These are phyloP conservation scores for Pogonomyrmex barbatus DNA, from an alignment of 1,140 invertebrate genomes.

Conservation along the genomic window DNA sequence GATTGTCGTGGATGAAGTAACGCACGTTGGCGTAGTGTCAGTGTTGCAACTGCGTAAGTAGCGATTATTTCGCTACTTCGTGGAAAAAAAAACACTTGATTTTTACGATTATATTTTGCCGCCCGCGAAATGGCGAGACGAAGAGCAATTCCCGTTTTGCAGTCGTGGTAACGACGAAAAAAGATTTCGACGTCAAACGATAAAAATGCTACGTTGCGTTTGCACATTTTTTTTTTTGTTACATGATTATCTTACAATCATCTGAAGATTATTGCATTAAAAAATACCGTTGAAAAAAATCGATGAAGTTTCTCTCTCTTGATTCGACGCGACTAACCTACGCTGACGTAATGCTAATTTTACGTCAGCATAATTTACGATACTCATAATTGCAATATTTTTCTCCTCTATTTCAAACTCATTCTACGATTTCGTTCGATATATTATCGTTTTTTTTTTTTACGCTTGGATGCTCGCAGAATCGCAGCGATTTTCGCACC, in stretches of 20 bases:
- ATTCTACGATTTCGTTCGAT: slow-evolving; percentile 4
- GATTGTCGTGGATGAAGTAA: slow-evolving; percentile 22
- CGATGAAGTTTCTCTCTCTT: background rate
- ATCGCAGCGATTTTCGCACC: slow-evolving; percentile 20
- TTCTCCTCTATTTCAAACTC: slow-evolving; percentile 4
- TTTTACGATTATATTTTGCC: slow-evolving; percentile 19
- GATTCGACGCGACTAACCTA: background rate
- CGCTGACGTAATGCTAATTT: background rate
- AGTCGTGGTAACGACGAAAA: background rate
- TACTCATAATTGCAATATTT: background rate
- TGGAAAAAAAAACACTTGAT: background rate
- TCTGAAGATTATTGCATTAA: background rate
- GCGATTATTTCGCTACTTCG: background rate
- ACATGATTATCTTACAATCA: background rate
- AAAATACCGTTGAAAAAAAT: background rate
- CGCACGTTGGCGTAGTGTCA: background rate
- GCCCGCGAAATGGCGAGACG: background rate
- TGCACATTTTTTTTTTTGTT: background rate
- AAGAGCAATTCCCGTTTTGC: background rate
- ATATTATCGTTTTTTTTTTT: background rate
- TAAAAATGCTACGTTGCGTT: background rate
- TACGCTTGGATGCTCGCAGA: background rate
- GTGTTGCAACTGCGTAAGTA: slow-evolving; percentile 6
- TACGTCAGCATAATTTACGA: no score
- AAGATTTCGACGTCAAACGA: background rate